A percentile compares a stretch with the other conserved stretches of the same genome.
Conservation (phyloP, 2,113 vertebrate species). For the Nematolebias whitei region DNA sequence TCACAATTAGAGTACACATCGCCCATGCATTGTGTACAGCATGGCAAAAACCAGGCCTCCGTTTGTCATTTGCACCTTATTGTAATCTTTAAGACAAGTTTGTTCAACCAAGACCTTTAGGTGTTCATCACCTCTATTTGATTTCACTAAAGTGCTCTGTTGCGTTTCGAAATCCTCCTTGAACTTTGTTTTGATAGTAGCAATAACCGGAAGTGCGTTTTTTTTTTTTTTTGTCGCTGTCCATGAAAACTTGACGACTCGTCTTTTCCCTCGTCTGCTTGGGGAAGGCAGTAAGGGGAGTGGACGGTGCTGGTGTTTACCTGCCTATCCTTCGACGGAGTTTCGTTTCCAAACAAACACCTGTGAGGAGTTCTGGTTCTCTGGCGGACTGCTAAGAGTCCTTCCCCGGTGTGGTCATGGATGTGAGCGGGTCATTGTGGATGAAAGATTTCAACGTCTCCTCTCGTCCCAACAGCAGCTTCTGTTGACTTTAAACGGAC, state of each 20-base stretch:
- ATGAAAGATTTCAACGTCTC: conserved; percentile 71
- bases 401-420: conserved; percentile 51
- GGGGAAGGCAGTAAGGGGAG: background rate
- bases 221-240: too few relatives aligned
- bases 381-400: background rate
- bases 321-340: conserved; percentile 48
- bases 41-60: too few relatives aligned
- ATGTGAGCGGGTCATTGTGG: conserved; percentile 28
- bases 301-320: conserved; percentile 19
- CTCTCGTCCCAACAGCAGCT: conserved; percentile 45
- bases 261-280: background rate
- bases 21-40: too few relatives aligned
- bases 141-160: background rate
- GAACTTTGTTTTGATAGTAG: conserved; percentile 32
- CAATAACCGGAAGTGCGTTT: conserved; percentile 28
- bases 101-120: too few relatives aligned
- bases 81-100: too few relatives aligned
- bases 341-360: background rate
- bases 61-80: too few relatives aligned
- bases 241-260: background rate
- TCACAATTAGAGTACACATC: too few relatives aligned
- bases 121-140: too few relatives aligned
- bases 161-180: too few relatives aligned
- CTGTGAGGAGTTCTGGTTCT: conserved; percentile 13
- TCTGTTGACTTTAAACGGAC: conserved; percentile 42